Base-by-base conservation (phyloP, 92 coral and sea anemone genomes). In the Pocillopora grandis region DNA sequence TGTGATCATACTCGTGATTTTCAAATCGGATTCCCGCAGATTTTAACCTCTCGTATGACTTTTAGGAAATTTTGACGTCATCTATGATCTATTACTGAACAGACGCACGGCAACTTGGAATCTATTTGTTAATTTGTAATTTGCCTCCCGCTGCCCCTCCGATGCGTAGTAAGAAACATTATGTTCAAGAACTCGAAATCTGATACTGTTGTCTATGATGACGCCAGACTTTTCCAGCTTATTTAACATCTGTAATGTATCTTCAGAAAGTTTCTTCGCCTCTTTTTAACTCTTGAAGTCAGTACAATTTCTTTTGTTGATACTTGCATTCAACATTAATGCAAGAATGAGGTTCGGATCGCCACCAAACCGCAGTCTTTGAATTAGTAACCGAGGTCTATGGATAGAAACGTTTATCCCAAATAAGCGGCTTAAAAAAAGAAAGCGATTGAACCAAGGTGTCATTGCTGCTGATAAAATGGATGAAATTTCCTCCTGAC, bases 221-320 rank as follows among this genome's bases (percentile, higher is more conserved):
- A 5, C 31, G n/a, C 77, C 77, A n/a, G 63, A 73, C 42, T 55
- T 73, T 31, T 73, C 77, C 12, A 73, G 20, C 35, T 52, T 18
- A 11, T 0, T 0, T 62, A 73, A 16, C 36, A 49, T 73, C 36
- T 73, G 61, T 2, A 73, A 61, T 20, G 77, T 9, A 6, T n/a
- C 62, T 49, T 9, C 19, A 5, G 61, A 23, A 16, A 52, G 4
- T 31, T n/a, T 52, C 61, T 72, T 52, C 12, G 62, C 60, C 8
- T 72, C 77, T 72, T 49, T 12, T 60, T 72, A 52, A 19, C 27
- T 49, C 9, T 15, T 33, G 18, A 16, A 15, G 10, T 31, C 10
- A 11, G 36, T n/a, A 15, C 62, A 73, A 10, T 73, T 19, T n/a
- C 27, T 55, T 73, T 37, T 37, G 58, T 14, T 12, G 48, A 52